Evolutionary conservation across 2,888 invertebrate genomes (phyloP), one percentile per base, ranked within the genome.

Genomic region (Plebejus melissa): DNA sequence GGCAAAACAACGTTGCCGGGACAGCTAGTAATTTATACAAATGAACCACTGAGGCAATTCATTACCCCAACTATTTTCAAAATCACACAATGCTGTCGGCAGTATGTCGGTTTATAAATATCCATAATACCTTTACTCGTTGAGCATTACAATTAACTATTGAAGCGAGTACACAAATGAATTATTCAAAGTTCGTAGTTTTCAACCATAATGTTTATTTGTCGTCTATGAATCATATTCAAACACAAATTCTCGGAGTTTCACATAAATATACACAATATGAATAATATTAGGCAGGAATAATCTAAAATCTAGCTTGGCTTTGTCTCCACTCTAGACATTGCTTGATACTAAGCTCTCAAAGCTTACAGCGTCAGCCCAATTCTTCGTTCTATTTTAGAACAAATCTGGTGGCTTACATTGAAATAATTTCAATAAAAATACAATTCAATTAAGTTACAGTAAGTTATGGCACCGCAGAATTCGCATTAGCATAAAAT

Each of bases 101-200:
- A 28, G 41, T 69, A 32, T 69, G 69, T 65, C 36, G n/a, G 46
- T 50, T 69, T 75, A 69, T 69, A 74, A 79, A 76, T 79, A 75
- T 75, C 76, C 77, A 74, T 82, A 80, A 86, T 85, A 83, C 83
- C 80, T 82, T 85, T 83, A 83, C 83, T 81, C 82, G 79, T 81
- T 80, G 79, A 77, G 79, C 81, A 79, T 79, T 80, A 81, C 81
- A 84, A 85, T 78, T 81, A 80, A 80, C 84, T 84, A 87, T 86
- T 88, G 87, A 86, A 81, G 80, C 80, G 81, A 80, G 77, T 81
- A 79, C 82, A 80, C 82, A 82, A 83, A 85, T 88, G 86, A 87
- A 87, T 87, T 84, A 88, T 88, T 85, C 86, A 87, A 81, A 79
- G 82, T 83, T 82, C 83, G 84, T 87, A 83, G 83, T 83, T 85